Evolutionary conservation across 2,888 invertebrate species (phyloP), one percentile per base, ranked within the genome.

Genomic region (Drosophila gaucha): DNA sequence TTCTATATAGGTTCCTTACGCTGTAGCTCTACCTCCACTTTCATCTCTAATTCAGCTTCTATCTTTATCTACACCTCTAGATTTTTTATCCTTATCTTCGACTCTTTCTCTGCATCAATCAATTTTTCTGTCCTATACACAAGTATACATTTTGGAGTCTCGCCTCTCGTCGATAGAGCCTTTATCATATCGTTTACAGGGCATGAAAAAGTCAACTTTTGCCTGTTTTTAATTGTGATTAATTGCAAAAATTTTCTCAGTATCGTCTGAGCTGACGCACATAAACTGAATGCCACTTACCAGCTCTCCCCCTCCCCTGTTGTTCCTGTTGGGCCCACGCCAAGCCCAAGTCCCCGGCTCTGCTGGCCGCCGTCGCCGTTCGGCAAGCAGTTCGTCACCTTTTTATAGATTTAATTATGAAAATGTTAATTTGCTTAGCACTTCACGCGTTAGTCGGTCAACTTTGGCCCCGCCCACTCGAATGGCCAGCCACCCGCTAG

Each of bases 381-480:
- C n/a, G 26, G 35, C 28, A 24, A 35, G 33, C 43, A 49, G 56
- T 55, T 70, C 65, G 57, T 68, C 72, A 51, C 75, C 76, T 75
- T 69, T 65, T 30, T 36, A 56, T 70, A 67, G 62, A 78, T 85
- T 75, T 78, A 82, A 78, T 82, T 87, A 82, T 82, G 82, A 63
- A 87, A 82, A 82, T 85, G 78, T 82, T 87, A 78, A 82, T 87
- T 87, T 82, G 82, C 80, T 85, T 80, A 68, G 87, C 76, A 80
- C 82, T 80, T 74, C 62, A 74, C 66, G 73, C 73, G 26, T 65
- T 75, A 39, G 76, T 43, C 59, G 59, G 65, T 44, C 49, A 55
- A 39, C 26, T 26, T 14, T 12, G 14, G 6, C 41, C 41, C 26
- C 26, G 16, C 16, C 26, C 41, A n/a, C n/a, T n/a, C n/a, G n/a